These are phyloP conservation scores for Tupiocoris notatus DNA, from an alignment of 2,888 invertebrate genomes.

Conservation along the genomic window DNA sequence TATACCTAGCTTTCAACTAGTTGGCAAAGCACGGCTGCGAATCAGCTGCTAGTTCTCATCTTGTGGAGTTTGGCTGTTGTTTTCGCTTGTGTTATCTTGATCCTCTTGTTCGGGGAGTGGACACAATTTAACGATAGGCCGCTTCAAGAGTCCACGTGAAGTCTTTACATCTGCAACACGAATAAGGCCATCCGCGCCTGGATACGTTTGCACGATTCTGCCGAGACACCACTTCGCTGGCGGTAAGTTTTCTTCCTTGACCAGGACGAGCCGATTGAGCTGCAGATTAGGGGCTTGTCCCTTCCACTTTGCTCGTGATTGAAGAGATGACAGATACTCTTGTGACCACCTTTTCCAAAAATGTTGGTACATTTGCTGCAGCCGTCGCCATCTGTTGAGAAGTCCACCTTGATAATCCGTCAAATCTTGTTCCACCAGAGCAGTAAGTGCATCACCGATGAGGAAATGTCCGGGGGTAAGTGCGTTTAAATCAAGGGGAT, in stretches of 20 bases:
- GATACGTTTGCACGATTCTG: background rate
- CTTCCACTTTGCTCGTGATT: background rate
- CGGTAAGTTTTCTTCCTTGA: constrained; percentile 2
- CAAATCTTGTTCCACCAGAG: constrained; percentile 2
- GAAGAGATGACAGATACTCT: constrained; percentile 3
- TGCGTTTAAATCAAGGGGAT: constrained; percentile 12
- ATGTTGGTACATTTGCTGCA: background rate
- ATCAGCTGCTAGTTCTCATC: too few species aligned
- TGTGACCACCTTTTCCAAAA: constrained; percentile 8
- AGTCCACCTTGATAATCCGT: background rate
- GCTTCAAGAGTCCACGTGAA: background rate
- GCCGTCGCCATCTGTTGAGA: background rate
- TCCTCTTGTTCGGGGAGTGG: too few species aligned
- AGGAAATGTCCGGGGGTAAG: constrained; percentile 34
- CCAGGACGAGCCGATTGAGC: background rate
- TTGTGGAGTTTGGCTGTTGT: too few species aligned
- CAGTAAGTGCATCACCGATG: background rate
- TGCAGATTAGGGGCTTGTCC: background rate
- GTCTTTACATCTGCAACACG: background rate
- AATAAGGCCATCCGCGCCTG: background rate
- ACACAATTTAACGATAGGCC: background rate
- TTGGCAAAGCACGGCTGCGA: too few species aligned
- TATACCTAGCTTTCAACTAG: too few species aligned
- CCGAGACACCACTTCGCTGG: background rate
- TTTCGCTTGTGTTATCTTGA: too few species aligned